Evolutionary conservation across 2,113 vertebrate genomes (phyloP), one percentile per base, ranked within the genome.

Genomic region (Tiliqua scincoides): DNA sequence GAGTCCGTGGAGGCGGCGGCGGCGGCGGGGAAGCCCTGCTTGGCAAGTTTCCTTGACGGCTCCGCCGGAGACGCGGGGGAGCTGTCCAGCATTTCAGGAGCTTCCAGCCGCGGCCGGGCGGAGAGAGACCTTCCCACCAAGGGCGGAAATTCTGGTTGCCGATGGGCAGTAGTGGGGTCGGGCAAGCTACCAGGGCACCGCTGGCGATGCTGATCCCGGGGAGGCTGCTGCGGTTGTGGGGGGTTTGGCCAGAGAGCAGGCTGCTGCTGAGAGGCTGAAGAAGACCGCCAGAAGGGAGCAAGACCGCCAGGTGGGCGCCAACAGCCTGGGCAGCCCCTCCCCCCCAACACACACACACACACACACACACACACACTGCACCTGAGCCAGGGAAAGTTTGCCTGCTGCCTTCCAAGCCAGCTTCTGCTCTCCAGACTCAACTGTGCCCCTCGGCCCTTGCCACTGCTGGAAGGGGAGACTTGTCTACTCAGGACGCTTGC

Each of bases 31-130:
- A 61, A 85, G 80, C 81, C 84, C 82, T 61, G 75, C 85, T 52
- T 54, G 14, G 75, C 92, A 93, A 94, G 89, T 93, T 94, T 90
- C 23, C 83, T 27, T 75, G 88, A 87, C 72, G 68, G 57, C 4
- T n/a, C 30, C 6, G 6, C 54, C 3, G 68, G 76, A 17, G 59
- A 81, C 67, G 48, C 23, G 78, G 83, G 82, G 83, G 85, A 82
- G 68, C 61, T 72, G 82, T 83, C 84, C 84, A 80, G 84, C 89
- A 1, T n/a, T 72, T 48, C 77, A 14, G 32, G 40, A 59, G 59
- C 43, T 63, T 57, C 15, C 35, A 43, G 59, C 75, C 68, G 40
- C 35, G 21, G 17, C 43, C 43, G 43, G 43, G 8, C 4, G 8
- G 43, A 48, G 8, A 48, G 43, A 35, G 80, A 78, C 14, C 82